Conservation (phyloP, 2,797 vertebrate genomes). For the Leuciscus waleckii region DNA sequence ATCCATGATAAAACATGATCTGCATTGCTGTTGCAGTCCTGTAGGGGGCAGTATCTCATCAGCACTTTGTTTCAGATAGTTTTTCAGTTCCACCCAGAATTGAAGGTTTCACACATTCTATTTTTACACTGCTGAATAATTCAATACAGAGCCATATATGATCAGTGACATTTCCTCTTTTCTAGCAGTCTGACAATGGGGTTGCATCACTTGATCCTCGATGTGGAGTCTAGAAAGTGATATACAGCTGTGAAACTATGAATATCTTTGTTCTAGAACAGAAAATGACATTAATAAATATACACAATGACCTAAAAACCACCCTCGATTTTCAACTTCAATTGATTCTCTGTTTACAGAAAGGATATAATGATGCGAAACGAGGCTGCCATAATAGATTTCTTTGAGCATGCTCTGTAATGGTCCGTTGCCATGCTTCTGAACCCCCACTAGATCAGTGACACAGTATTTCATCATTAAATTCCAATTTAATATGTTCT, state of each 20-base stretch:
- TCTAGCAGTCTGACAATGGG: constrained; percentile 54
- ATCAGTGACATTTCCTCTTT: constrained; percentile 62
- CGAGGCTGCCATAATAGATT: constrained; percentile 33
- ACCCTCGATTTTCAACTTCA: constrained; percentile 10
- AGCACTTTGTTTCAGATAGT: neutral
- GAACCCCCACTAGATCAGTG: constrained; percentile 40
- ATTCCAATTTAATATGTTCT: constrained; percentile 34
- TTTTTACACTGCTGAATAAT: constrained; percentile 64
- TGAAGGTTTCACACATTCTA: constrained; percentile 61
- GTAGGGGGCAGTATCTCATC: constrained; percentile 52
- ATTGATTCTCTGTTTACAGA: constrained; percentile 18
- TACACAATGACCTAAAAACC: constrained; percentile 44
- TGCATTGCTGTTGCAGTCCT: constrained; percentile 23
- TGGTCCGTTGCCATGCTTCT: neutral
- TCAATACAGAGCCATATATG: constrained; percentile 62
- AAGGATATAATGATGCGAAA: constrained; percentile 44
- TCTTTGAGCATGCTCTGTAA: constrained; percentile 15
- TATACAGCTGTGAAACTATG: constrained; percentile 40
- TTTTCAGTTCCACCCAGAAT: constrained; percentile 41
- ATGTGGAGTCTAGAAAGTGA: constrained; percentile 48
- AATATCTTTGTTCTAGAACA: constrained; percentile 55
- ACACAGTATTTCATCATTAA: constrained; percentile 43
- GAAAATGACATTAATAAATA: constrained; percentile 49
- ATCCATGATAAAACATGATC: neutral
- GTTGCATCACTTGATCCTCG: constrained; percentile 63